Base-by-base conservation (phyloP, 2,888 invertebrate species). In the Pammene fasciana region DNA sequence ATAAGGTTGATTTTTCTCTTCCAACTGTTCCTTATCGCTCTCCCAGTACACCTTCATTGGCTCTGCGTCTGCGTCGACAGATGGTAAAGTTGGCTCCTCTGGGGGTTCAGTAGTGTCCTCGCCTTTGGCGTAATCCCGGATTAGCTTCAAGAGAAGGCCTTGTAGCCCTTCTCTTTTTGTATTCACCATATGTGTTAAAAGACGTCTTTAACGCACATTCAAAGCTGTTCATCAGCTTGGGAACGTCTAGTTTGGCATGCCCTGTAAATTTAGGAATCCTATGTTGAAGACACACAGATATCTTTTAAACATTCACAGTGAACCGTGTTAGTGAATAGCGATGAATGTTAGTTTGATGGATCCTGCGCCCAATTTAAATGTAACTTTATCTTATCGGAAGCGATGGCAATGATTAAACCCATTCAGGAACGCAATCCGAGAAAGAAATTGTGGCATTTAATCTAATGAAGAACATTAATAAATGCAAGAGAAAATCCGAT, bases 231-330 rank as follows among this genome's bases (percentile, higher is more conserved):
- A 89, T 88, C 86, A 83, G 84, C 83, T 86, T 86, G 82, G 81
- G 82, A 82, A 83, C 81, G 84, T 88, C 86, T 77, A 81, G 89
- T 83, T 89, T 87, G 84, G 81, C 87, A 90, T 90, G 86, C 88
- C 93, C 93, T 93, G 93, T 81, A 92, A 92, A 92, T 90, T 88
- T 93, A 93, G 86, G 90, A 88, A 87, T 87, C 90, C 90, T 86
- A 88, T 84, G 76, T 89, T 92, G 91, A 90, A 92, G 92, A 92
- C 91, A 91, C 92, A 92, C 92, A 92, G 92, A 92, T 86, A 90
- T 82, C 75, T 76, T 75, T 82, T 84, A 76, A 83, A 86, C 85
- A 85, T 84, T 86, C 80, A 86, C 80, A 82, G 78, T 82, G 79
- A 81, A 82, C 79, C 76, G 79, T 78, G 73, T 87, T 81, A 84